These are phyloP conservation scores for Empis stercorea DNA, from an alignment of 2,888 invertebrate genomes.

Conservation along the genomic window DNA sequence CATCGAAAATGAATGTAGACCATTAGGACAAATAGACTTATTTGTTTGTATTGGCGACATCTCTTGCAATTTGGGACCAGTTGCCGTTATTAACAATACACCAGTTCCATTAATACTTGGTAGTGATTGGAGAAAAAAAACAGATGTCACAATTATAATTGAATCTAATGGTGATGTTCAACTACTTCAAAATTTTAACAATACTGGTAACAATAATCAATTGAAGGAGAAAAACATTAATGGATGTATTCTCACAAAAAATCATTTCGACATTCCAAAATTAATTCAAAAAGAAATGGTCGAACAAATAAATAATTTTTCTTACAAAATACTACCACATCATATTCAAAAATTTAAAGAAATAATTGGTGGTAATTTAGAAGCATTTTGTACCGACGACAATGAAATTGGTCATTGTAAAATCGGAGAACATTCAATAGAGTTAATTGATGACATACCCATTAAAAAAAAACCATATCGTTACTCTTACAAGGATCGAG, in stretches of 20 bases:
- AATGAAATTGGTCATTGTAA: slow-evolving; percentile 2
- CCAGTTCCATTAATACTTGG: background rate
- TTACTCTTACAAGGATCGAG: background rate
- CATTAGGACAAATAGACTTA: background rate
- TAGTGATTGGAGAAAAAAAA: background rate
- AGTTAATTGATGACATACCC: background rate
- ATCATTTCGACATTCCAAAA: too few relatives aligned
- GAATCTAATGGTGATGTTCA: background rate
- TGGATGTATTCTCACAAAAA: too few relatives aligned
- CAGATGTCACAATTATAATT: background rate
- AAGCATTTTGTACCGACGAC: background rate
- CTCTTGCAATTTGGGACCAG: background rate
- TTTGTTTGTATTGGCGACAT: background rate
- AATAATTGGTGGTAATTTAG: background rate
- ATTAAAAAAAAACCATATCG: background rate
- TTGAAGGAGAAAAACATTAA: too few relatives aligned
- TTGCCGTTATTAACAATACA: background rate
- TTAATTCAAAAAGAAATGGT: background rate
- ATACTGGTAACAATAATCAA: too few relatives aligned
- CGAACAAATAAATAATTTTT: background rate
- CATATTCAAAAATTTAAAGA: background rate
- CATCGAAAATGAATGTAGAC: background rate
- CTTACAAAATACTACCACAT: too few relatives aligned
- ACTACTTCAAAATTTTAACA: too few relatives aligned
- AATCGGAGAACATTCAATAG: background rate